Base-by-base conservation (phyloP, 1,140 invertebrate species). In the Panonychus citri region DNA sequence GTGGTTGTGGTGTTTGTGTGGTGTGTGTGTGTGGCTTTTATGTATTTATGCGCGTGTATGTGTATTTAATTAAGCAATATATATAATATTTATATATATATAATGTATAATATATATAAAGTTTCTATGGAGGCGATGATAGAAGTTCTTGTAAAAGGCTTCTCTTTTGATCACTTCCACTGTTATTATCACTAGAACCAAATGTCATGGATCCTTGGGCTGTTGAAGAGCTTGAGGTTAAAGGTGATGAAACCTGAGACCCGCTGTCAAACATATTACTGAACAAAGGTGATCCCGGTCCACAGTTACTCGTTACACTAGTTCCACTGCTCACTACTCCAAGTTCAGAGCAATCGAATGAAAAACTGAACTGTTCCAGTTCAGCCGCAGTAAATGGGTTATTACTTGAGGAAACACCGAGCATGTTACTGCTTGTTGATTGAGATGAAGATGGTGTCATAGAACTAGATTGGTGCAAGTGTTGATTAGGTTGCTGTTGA, bases 361-460 rank as follows among this genome's bases (percentile, higher is more conserved):
- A 74, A 60, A 81, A 70, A 64, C 76, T 76, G 57, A 82, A 73
- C 40, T 76, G 72, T 64, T 82, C 80, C 57, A 82, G 73, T 66
- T 82, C 80, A 42, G 73, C 71, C 61, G 73, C 70, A 63, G 71
- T 70, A 57, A 74, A 69, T 64, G 73, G 71, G 65, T 70, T 70
- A 62, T 53, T 61, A 46, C 53, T 26, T 25, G 57, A 54, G 21
- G 55, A 54, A 42, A 57, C 61, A 53, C 53, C 59, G 37, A 27
- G 30, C 25, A 27, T 17, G 58, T 26, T 54, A 50, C 54, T 43
- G 57, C 30, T 34, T 46, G 51, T 17, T 25, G 50, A 52, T n/a
- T 17, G 24, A 27, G 53, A 39, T 17, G 34, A 40, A 15, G 37
- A 27, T 37, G 34, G 58, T 58, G 54, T 56, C 46, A 53, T 60